These are phyloP conservation scores for Halcyon badia DNA, from an alignment of 2,797 vertebrate species.

Conservation along the genomic window DNA sequence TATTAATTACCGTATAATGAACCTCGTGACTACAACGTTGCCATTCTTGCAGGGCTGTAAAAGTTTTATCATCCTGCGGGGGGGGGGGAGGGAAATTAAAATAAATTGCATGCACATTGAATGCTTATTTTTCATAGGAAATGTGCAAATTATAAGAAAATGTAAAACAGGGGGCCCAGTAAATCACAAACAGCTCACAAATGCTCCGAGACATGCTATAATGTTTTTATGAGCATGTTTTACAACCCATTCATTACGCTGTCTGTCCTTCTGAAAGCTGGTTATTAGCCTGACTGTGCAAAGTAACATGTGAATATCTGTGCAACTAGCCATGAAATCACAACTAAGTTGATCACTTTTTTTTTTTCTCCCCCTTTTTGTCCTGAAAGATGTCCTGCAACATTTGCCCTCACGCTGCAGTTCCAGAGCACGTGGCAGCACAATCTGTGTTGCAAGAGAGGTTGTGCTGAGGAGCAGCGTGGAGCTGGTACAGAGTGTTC, in stretches of 20 bases:
- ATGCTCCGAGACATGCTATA: conserved; percentile 73
- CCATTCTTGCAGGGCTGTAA: conserved; percentile 64
- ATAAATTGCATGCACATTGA: conserved; percentile 69
- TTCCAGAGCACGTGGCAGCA: rapidly evolving
- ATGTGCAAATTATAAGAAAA: conserved; percentile 73
- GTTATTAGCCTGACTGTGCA: conserved; percentile 77
- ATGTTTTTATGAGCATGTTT: conserved; percentile 82
- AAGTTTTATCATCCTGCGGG: conserved; percentile 73
- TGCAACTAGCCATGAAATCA: conserved; percentile 77
- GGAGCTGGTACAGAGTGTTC: neutral
- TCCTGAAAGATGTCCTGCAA: neutral
- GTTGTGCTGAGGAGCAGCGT: rapidly evolving
- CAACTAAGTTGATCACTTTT: conserved; percentile 47
- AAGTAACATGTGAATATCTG: conserved; percentile 76
- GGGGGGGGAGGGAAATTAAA: conserved; percentile 55
- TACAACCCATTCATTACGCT: conserved; percentile 82
- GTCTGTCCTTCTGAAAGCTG: conserved; percentile 83
- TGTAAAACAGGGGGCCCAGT: conserved; percentile 68
- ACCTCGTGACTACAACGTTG: conserved; percentile 70
- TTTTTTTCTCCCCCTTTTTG: neutral
- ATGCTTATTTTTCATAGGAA: conserved; percentile 78
- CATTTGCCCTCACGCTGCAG: rapidly evolving
- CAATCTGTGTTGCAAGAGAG: neutral
- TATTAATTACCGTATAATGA: conserved; percentile 83
- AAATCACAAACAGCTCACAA: conserved; percentile 78